These are phyloP conservation scores for Amorpha juglandis DNA, from an alignment of 2,888 invertebrate species.

Conservation along the genomic window DNA sequence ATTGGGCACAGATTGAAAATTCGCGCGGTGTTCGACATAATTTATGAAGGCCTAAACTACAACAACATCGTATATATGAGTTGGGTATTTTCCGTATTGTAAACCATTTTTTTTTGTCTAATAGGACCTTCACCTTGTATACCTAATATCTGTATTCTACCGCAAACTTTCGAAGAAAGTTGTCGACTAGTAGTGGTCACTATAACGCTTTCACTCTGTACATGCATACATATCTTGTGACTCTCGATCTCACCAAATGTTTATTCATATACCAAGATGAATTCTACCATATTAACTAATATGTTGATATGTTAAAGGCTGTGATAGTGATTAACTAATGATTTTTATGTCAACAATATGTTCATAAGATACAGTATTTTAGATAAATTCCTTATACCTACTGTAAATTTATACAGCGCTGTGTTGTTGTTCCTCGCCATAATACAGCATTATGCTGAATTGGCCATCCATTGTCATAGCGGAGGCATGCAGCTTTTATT, in stretches of 20 bases:
- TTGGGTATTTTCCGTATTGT: not conserved
- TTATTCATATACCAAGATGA: conserved; percentile 2
- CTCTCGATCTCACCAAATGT: conserved; percentile 31
- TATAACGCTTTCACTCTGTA: conserved; percentile 45
- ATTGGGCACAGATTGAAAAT: too few relatives aligned
- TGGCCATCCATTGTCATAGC: too few relatives aligned
- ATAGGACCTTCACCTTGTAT: too few relatives aligned
- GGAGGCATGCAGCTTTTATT: too few relatives aligned
- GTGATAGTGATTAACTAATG: too few relatives aligned
- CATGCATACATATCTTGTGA: conserved; percentile 33
- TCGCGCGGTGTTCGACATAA: too few relatives aligned
- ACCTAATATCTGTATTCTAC: not conserved
- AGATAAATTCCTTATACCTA: too few relatives aligned
- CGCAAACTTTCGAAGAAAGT: conserved; percentile 44
- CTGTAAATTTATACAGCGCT: too few relatives aligned
- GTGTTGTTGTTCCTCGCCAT: too few relatives aligned
- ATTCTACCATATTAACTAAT: not conserved
- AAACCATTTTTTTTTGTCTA: not conserved
- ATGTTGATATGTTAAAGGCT: not conserved
- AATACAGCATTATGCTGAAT: too few relatives aligned
- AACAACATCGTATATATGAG: too few relatives aligned
- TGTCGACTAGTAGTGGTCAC: conserved; percentile 40
- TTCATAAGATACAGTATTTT: not conserved
- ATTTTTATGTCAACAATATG: not conserved
- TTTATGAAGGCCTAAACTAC: too few relatives aligned